These are phyloP conservation scores for Watsonalla cultraria DNA, from an alignment of 2,888 invertebrate genomes.

Conservation along the genomic window DNA sequence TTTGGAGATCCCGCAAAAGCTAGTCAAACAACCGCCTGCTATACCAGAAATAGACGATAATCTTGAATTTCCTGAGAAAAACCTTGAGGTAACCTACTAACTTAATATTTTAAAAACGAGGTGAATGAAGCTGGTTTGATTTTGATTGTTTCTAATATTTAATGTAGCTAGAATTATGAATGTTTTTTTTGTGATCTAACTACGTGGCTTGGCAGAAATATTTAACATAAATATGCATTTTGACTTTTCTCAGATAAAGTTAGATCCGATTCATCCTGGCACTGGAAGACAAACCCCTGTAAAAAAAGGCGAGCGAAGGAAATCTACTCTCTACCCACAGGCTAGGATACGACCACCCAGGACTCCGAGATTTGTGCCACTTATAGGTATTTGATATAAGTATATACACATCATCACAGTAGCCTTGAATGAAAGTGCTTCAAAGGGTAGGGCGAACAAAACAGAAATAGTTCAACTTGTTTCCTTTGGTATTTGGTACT, in stretches of 20 bases:
- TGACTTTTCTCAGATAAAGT: slow-evolving; percentile 44
- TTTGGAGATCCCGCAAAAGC: slow-evolving; percentile 73
- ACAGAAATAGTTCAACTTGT: too few species aligned
- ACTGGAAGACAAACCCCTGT: slow-evolving; percentile 19
- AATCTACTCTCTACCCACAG: slow-evolving; percentile 34
- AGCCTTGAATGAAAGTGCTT: too few species aligned
- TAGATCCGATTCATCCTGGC: slow-evolving; percentile 24
- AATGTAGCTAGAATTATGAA: too few species aligned
- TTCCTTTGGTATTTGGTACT: too few species aligned
- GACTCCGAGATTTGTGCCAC: slow-evolving; percentile 46
- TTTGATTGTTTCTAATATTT: too few species aligned
- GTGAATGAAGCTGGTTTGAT: too few species aligned
- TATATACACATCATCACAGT: too few species aligned
- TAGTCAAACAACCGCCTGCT: slow-evolving; percentile 59
- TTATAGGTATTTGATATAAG: slow-evolving; percentile 38
- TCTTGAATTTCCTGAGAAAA: slow-evolving; percentile 79
- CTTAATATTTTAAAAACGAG: background rate
- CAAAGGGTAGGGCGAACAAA: too few species aligned
- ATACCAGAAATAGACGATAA: slow-evolving; percentile 70
- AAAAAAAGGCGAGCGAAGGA: slow-evolving; percentile 39
- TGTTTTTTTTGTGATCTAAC: too few species aligned
- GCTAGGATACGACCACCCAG: slow-evolving; percentile 40
- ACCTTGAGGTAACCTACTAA: slow-evolving; percentile 62
- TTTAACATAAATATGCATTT: too few species aligned
- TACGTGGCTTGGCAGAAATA: too few species aligned